Percentiles rank a stretch among this genome's conserved stretches.
Evolutionary conservation across 1,140 invertebrate species (phyloP).

Genomic region (Drosophila nannoptera): DNA sequence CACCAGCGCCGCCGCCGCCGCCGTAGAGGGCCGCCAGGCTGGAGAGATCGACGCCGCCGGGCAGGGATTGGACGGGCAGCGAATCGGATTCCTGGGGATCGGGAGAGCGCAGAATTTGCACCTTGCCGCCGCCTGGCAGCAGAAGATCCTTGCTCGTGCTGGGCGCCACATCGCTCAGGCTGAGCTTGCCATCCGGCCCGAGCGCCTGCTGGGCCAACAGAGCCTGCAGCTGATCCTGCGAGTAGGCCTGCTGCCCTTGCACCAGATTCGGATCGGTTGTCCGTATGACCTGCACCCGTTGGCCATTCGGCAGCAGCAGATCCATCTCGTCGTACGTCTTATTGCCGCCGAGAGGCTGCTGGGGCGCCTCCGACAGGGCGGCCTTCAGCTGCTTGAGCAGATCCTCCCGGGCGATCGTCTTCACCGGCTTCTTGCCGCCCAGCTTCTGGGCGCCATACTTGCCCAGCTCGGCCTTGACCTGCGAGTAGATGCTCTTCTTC

Average conservation of each 20-base stretch:
- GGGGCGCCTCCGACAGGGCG: constrained; percentile 84
- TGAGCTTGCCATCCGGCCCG: constrained; percentile 53
- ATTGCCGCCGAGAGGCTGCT: constrained; percentile 81
- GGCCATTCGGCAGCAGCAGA: constrained; percentile 86
- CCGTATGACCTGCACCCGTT: constrained; percentile 86
- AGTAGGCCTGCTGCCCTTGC: constrained; percentile 72
- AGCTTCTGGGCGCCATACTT: constrained; percentile 62
- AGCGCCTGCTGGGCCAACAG: constrained; percentile 68
- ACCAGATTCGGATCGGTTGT: constrained; percentile 84
- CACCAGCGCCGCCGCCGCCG: constrained; percentile 62
- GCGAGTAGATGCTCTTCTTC: constrained; percentile 64
- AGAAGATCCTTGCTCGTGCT: constrained; percentile 83
- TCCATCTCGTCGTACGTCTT: constrained; percentile 87
- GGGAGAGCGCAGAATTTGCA: constrained; percentile 84
- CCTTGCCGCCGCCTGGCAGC: constrained; percentile 85
- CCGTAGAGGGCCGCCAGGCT: constrained; percentile 70
- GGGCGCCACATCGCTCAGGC: constrained; percentile 70
- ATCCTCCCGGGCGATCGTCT: constrained; percentile 81
- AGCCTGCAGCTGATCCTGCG: constrained; percentile 70
- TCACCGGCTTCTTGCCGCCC: constrained; percentile 73
- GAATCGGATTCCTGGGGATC: constrained; percentile 79
- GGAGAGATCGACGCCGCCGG: constrained; percentile 71
- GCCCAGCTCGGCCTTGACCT: constrained; percentile 68
- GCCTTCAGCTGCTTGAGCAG: constrained; percentile 86
- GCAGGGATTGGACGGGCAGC: constrained; percentile 51